phyloP scores from a whole-genome alignment of 2,888 invertebrate genomes.

The Camptogramma bilineatum region DNA sequence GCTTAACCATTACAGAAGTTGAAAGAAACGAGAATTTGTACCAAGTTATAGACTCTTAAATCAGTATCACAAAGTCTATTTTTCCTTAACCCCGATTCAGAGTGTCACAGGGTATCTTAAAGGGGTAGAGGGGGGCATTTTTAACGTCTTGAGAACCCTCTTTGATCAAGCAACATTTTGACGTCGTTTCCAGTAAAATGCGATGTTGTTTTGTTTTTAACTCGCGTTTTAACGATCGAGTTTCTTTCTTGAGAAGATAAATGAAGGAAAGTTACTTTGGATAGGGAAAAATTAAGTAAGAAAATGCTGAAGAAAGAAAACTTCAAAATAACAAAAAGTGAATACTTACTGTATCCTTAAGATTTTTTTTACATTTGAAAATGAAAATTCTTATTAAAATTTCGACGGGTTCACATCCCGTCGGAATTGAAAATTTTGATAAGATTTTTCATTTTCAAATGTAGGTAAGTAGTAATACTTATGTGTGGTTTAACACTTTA shows the following conservation, averaged over 20 bases:
- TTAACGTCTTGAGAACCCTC: slow-evolving; percentile 76
- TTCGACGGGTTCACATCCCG: too few relatives aligned
- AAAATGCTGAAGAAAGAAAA: neutral
- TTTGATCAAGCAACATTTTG: slow-evolving; percentile 79
- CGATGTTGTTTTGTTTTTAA: slow-evolving; percentile 42
- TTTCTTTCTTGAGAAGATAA: slow-evolving; percentile 18
- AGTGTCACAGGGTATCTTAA: slow-evolving; percentile 12
- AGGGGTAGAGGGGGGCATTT: slow-evolving; percentile 65
- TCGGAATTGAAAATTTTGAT: too few relatives aligned
- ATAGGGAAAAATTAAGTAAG: neutral
- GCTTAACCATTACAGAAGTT: neutral
- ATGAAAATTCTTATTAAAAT: too few relatives aligned
- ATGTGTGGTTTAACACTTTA: too few relatives aligned
- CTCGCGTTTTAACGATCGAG: slow-evolving; percentile 14
- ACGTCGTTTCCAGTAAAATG: slow-evolving; percentile 56
- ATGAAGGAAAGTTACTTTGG: slow-evolving; percentile 3
- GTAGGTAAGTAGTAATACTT: too few relatives aligned
- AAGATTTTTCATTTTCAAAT: too few relatives aligned
- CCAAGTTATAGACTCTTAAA: neutral
- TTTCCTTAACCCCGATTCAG: neutral
- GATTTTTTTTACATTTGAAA: too few relatives aligned
- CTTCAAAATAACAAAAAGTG: too few relatives aligned
- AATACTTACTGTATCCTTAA: too few relatives aligned
- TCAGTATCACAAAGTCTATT: slow-evolving; percentile 1
- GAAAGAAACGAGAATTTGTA: neutral